These are phyloP conservation scores for Thalassoma bifasciatum DNA, from an alignment of 2,113 vertebrate genomes.

Conservation along the genomic window DNA sequence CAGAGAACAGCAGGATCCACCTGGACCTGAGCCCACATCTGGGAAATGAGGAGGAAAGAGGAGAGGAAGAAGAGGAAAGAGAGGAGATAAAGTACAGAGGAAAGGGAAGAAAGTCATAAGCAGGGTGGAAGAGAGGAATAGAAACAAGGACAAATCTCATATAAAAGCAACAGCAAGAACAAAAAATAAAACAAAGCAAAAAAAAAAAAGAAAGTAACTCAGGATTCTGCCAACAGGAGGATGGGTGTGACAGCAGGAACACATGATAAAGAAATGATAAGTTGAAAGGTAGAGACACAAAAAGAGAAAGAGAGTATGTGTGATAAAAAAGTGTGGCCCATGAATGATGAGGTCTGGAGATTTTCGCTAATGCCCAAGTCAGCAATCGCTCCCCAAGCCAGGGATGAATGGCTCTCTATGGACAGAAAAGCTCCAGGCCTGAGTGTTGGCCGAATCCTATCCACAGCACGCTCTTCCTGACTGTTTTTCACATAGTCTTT, in stretches of 20 bases:
- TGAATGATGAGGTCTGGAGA: conserved; percentile 62
- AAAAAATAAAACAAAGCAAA: neutral
- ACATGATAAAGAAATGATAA: conserved; percentile 23
- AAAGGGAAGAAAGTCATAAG: conserved; percentile 6
- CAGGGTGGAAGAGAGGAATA: conserved; percentile 7
- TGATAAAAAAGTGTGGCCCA: conserved; percentile 18
- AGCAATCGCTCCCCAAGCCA: conserved; percentile 52
- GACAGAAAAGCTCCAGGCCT: conserved; percentile 45
- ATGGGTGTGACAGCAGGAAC: neutral
- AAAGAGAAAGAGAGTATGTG: conserved; percentile 13
- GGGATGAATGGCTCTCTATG: conserved; percentile 63
- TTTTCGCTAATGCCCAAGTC: conserved; percentile 56
- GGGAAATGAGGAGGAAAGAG: conserved; percentile 51
- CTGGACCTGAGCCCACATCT: conserved; percentile 68
- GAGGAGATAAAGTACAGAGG: conserved; percentile 2
- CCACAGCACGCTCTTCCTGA: conserved; percentile 52
- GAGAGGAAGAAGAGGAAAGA: conserved; percentile 12
- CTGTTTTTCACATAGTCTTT: conserved; percentile 62
- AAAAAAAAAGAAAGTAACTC: conserved; percentile 16
- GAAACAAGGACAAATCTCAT: conserved; percentile 9
- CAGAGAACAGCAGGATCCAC: conserved; percentile 55
- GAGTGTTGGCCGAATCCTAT: conserved; percentile 47
- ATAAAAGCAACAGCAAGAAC: neutral
- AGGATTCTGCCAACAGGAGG: conserved; percentile 5
- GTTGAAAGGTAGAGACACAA: conserved; percentile 19